Evolutionary conservation across 2,888 invertebrate species (phyloP), one percentile per base, ranked within the genome.

Genomic region (Syritta pipiens): DNA sequence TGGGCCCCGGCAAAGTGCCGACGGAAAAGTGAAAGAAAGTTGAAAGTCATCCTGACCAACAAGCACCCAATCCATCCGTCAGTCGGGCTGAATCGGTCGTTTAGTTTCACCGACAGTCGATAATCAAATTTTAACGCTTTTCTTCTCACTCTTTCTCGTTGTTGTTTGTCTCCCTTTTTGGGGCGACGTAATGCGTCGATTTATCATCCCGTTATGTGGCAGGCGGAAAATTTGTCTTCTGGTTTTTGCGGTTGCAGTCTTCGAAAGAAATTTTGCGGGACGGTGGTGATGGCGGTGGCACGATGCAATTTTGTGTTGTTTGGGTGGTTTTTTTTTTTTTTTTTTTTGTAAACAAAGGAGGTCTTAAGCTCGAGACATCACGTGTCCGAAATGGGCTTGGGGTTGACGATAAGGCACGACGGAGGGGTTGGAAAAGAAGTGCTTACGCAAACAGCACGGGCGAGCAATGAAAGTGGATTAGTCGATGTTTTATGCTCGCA

Each of bases 81-180:
- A 60, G 30, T 57, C 59, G 42, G n/a, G 19, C 35, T 26, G 4
- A n/a, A 6, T 12, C 14, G 17, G 46, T 60, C 32, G 44, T n/a
- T 46, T 49, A 26, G 28, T 67, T 62, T 68, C 74, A 62, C 42
- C 68, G n/a, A 62, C 57, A 59, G 79, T 67, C 79, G 62, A 79
- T 79, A 79, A 79, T 79, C 74, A 79, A 79, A 79, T 79, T 79
- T 74, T 17, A 62, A 79, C 68, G 79, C 60, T 74, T 62, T 72
- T 68, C 62, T 49, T 53, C 67, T n/a, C n/a, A n/a, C n/a, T n/a
- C n/a, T n/a, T n/a, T n/a, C n/a, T n/a, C n/a, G n/a, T n/a, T n/a
- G n/a, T n/a, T n/a, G n/a, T n/a, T n/a, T n/a, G n/a, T n/a, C n/a
- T n/a, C n/a, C n/a, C n/a, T n/a, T n/a, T n/a, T 7, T 60, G 28